Evolutionary conservation across 2,113 vertebrate genomes (phyloP), one percentile per base, ranked within the genome.

Genomic region (Acrocephalus arundinaceus): DNA sequence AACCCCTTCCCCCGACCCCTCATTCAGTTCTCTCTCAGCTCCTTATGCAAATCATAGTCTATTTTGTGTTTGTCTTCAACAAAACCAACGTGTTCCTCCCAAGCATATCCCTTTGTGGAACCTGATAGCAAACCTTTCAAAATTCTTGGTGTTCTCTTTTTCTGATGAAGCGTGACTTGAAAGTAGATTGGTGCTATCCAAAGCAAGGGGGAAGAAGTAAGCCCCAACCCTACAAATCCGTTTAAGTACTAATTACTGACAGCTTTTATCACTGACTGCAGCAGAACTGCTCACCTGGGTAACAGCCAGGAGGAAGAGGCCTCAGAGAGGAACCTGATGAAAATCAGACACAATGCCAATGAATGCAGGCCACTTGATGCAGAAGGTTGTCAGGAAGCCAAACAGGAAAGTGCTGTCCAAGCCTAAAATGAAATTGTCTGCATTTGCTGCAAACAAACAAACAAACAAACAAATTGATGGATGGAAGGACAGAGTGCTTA

Each of bases 331-430:
- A 85, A 96, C 76, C 88, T 92, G 85, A 75, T 92, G 76, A 75
- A 97, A 94, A 95, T 57, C 55, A 93, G 54, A 41, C 54, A 78
- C 45, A 75, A n/a, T 17, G 52, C 48, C 54, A 57, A 75, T 81
- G 65, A 92, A 94, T 81, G 65, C 52, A 65, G 59, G 54, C 88
- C 85, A 89, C 93, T 92, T 94, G 85, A 92, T 28, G 41, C 41
- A 87, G 65, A 75, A 89, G 48, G 65, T 11, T 96, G 92, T 95
- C 94, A 90, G 90, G 79, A 96, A 92, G 96, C 94, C 94, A 96
- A 94, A 71, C 8, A 49, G 45, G 48, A 84, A 86, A 81, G 82
- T 65, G 65, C 73, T 68, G 37, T 75, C 68, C 62, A 88, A 75
- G 49, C 14, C 49, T 65, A 57, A 75, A 91, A 88, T 41, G 4